Base-by-base conservation (phyloP, 30 jellyfish, hydroid and myxozoan genomes). In the Catostylus mosaicus region DNA sequence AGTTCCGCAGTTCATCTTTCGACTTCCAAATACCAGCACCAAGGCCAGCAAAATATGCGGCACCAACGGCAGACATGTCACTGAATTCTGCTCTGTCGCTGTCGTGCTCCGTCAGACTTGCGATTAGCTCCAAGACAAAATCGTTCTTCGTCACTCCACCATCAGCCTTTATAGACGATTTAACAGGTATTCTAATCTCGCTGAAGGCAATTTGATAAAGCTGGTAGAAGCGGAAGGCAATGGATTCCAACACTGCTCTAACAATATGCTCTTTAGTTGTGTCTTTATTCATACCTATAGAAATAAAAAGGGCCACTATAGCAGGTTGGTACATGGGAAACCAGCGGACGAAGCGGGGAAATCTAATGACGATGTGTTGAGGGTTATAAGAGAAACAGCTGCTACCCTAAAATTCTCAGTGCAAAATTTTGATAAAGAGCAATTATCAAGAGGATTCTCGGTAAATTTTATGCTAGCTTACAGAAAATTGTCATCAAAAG, bases 141-240 rank as follows among this genome's bases (percentile, higher is more conserved):
- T 94, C 97, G 61, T 88, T 94, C 45, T 79, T 88, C 59, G 96
- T 54, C 5, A 94, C 96, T 4, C 99, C 99, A 20, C 99, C 99
- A 35, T 74, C 89, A 10, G 88, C 96, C 35, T 50, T 86, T 37
- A 73, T 62, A 16, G 88, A 84, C 1, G 94, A 62, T 34, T 71
- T 84, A 34, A 84, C 88, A 7, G 94, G 88, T 0, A 75, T 36
- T 14, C 83, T 18, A n/a, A 84, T 84, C 67, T 75, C 88, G 32
- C 48, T 70, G 1, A 73, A 27, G 36, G 68, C 84, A 3, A 73
- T 27, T 61, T 84, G 94, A 73, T 84, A 84, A 23, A 73, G 88
- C 29, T 73, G 88, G 51, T 63, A 73, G 70, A 77, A 71, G 54
- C 90, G 68, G 67, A 94, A 94, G 16, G 97, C 97, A 63, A 94